These are phyloP conservation scores for Clitarchus hookeri DNA, from an alignment of 2,888 invertebrate genomes.

Conservation along the genomic window DNA sequence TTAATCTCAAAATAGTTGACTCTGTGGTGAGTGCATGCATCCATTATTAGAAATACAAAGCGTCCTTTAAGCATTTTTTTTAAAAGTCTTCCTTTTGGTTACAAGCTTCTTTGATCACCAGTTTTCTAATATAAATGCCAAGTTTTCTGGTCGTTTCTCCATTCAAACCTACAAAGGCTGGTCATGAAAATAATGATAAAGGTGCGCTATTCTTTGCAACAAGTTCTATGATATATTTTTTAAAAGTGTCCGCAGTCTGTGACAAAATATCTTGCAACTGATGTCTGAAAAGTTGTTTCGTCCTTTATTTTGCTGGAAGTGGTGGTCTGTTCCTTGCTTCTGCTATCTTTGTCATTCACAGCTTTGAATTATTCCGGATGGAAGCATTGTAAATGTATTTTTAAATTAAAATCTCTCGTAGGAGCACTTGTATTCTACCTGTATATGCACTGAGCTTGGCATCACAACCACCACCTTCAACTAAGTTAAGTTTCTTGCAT, in stretches of 20 bases:
- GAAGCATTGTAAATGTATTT: background rate
- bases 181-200: constrained; percentile 6
- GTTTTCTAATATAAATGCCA: background rate
- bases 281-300: background rate
- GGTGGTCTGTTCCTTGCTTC: background rate
- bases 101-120: background rate
- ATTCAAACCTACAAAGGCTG: background rate
- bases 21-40: background rate
- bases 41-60: background rate
- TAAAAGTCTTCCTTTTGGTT: too few species aligned
- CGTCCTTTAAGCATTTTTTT: too few species aligned
- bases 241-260: background rate
- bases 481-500: background rate
- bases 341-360: constrained; percentile 1
- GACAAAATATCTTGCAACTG: background rate
- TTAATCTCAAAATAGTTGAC: background rate
- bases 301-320: background rate
- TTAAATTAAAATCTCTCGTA: background rate
- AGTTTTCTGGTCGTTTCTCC: background rate
- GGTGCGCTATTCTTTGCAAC: background rate
- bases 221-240: background rate
- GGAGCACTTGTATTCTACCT: background rate
- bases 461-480: background rate
- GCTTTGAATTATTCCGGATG: background rate
- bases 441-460: background rate